phyloP scores from a whole-genome alignment of 2,888 invertebrate species.

The Tinea semifulvella region DNA sequence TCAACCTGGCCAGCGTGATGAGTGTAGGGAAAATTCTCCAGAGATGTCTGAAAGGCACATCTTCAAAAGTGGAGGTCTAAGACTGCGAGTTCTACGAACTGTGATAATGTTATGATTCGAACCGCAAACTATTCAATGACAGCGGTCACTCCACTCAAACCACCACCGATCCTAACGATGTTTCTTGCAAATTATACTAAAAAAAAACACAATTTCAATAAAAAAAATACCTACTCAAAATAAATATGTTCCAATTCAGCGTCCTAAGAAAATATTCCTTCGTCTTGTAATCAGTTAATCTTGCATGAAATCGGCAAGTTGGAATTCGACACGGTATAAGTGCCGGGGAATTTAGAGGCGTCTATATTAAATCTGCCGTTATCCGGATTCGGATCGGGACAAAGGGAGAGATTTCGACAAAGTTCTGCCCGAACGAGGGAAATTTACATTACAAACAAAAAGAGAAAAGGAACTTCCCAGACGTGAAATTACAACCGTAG shows the following conservation, averaged over 20 bases:
- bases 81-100: too few species aligned
- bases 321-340: constrained; percentile 31
- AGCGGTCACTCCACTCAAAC: too few species aligned
- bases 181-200: too few species aligned
- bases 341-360: constrained; percentile 29
- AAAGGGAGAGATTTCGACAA: constrained; percentile 36
- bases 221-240: constrained; percentile 2
- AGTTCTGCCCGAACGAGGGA: constrained; percentile 36
- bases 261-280: constrained; percentile 12
- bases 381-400: constrained; percentile 41
- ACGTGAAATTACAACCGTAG: constrained; percentile 40
- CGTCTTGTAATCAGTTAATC: constrained; percentile 25
- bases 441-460: constrained; percentile 51
- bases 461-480: constrained; percentile 35
- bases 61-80: too few species aligned
- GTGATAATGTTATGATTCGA: too few species aligned
- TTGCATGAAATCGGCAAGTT: constrained; percentile 27
- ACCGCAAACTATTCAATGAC: too few species aligned
- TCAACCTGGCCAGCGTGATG: too few species aligned
- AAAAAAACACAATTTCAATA: too few species aligned
- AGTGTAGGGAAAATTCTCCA: too few species aligned
- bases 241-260: constrained; percentile 5
- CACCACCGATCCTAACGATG: too few species aligned
- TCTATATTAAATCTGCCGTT: constrained; percentile 43
- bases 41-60: too few species aligned